Evolutionary conservation across 2,797 vertebrate genomes (phyloP).

Genomic region (Chelon labrosus): DNA sequence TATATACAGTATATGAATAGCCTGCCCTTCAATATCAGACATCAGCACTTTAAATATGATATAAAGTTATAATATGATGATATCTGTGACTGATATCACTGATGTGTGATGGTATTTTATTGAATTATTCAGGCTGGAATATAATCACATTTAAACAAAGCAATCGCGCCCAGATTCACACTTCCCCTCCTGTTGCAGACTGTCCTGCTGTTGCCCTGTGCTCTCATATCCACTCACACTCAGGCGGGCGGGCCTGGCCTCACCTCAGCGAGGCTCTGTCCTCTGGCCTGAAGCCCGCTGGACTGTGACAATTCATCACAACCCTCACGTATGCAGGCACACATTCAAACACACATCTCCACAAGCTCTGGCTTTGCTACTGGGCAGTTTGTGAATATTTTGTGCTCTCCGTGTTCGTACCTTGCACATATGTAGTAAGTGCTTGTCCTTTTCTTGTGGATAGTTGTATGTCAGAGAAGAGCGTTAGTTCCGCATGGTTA

Average conservation of each 20-base stretch:
- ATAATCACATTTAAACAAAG: too few species aligned
- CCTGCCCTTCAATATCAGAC: too few species aligned
- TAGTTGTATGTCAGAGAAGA: constrained; percentile 22
- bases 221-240: constrained; percentile 32
- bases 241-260: constrained; percentile 21
- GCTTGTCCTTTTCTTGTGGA: constrained; percentile 50
- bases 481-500: constrained; percentile 73
- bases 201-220: background rate
- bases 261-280: constrained; percentile 35
- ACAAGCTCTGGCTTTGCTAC: constrained; percentile 10
- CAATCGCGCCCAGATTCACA: too few species aligned
- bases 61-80: too few species aligned
- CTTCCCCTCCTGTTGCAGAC: too few species aligned
- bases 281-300: constrained; percentile 37
- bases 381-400: background rate
- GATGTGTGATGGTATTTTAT: too few species aligned
- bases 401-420: background rate
- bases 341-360: background rate
- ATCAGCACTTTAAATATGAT: too few species aligned
- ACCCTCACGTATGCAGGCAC: background rate
- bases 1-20: too few species aligned
- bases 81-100: too few species aligned
- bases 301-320: constrained; percentile 27
- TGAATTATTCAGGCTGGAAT: too few species aligned
- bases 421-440: constrained; percentile 11